Percentiles rank a stretch among this genome's conserved stretches.
Evolutionary conservation across 1,140 invertebrate species (phyloP).

Genomic region (Nephila pilipes): DNA sequence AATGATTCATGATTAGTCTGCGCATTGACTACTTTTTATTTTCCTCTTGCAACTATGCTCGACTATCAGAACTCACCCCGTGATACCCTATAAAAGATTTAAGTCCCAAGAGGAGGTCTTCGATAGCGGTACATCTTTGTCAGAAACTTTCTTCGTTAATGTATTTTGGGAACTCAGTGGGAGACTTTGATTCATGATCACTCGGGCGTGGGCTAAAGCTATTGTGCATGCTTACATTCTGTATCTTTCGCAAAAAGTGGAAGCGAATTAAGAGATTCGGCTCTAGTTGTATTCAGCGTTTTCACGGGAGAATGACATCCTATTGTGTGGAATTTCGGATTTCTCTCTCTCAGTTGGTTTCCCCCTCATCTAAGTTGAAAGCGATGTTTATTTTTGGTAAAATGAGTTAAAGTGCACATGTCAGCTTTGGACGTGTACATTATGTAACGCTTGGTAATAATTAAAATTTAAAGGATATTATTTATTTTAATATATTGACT

Average conservation of each 20-base stretch:
- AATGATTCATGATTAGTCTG: neutral
- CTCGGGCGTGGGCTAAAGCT: neutral
- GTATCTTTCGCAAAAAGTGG: neutral
- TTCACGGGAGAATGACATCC: neutral
- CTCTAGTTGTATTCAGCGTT: neutral
- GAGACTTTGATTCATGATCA: conserved; percentile 6
- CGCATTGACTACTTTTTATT: neutral
- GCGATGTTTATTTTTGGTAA: too few relatives aligned
- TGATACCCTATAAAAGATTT: neutral
- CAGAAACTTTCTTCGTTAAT: neutral
- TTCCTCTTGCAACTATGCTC: neutral
- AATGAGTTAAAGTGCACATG: too few relatives aligned
- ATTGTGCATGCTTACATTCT: neutral
- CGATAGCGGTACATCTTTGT: neutral
- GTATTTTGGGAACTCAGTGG: neutral
- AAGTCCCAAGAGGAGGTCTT: neutral
- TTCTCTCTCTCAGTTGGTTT: neutral
- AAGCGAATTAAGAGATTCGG: neutral
- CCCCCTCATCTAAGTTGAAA: too few relatives aligned
- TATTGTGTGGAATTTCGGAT: neutral
- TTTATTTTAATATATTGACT: too few relatives aligned
- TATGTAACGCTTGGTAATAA: too few relatives aligned
- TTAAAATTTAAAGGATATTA: too few relatives aligned
- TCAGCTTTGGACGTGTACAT: too few relatives aligned
- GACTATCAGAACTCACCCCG: neutral